A percentile compares a stretch with the other conserved stretches of the same genome.
These are phyloP conservation scores for Allacma fusca DNA, from an alignment of 2,888 invertebrate species.

Conservation along the genomic window DNA sequence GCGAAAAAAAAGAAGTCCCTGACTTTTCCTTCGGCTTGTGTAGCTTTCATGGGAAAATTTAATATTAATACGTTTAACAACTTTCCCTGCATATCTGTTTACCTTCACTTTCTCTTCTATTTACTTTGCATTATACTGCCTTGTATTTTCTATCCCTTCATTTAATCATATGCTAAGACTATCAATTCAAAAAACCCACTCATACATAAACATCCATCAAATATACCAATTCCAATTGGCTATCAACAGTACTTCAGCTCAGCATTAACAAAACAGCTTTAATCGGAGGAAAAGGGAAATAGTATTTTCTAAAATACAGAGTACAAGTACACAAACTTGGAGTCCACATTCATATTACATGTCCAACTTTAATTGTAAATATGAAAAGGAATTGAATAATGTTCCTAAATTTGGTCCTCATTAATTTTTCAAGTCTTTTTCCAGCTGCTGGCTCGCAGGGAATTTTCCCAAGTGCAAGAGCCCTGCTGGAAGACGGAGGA, in stretches of 20 bases:
- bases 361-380: no score
- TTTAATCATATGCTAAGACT: not conserved
- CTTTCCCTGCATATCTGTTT: not conserved
- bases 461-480: no score
- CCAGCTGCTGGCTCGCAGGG: not conserved
- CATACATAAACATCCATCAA: no score
- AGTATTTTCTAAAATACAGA: no score
- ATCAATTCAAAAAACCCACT: not conserved
- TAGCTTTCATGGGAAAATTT: constrained; percentile 5
- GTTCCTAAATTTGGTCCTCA: not conserved
- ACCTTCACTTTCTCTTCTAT: not conserved
- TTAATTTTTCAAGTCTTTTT: not conserved
- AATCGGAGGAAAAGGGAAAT: no score
- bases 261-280: no score
- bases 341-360: no score
- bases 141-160: no score
- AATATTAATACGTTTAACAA: constrained; percentile 8
- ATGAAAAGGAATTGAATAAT: not conserved
- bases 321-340: no score
- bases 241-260: no score
- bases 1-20: constrained; percentile 2
- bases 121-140: not conserved
- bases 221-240: no score
- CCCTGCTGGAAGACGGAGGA: not conserved
- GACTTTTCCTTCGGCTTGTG: constrained; percentile 2